Base-by-base conservation (phyloP, 2,888 invertebrate species). In the Stictocephala bisonia region DNA sequence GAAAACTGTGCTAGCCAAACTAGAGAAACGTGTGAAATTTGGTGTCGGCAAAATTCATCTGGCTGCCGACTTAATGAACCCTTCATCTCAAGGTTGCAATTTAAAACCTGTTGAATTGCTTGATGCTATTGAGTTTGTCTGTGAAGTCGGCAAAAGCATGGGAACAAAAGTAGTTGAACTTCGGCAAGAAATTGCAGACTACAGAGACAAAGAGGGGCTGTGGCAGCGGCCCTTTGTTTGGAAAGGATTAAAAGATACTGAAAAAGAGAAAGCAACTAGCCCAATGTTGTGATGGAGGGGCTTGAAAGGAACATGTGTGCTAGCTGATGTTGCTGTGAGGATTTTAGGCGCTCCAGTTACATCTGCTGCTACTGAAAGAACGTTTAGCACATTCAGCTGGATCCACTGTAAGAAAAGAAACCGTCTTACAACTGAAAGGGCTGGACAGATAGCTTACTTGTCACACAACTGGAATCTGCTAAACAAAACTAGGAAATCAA, bases 101-200 rank as follows among this genome's bases (percentile, higher is more conserved):
- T 27, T 74, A 26, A 74, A 64, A 27, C 64, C 50, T 15, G 72
- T 72, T 22, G 71, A 74, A 35, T 41, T 50, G 15, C 27, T 71
- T 20, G 74, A 71, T 64, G 74, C 66, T 27, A 72, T 74, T 50
- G 27, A 66, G 22, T 74, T 72, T 29, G 66, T 74, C 31, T 71
- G 56, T 13, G 48, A 71, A 44, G 13, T 44, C 4, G 13, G 13
- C 20, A 64, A 27, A 13, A 35, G 18, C 18, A 66, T 48, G 66
- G 41, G 66, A 22, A 18, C 40, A 48, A 11, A 35, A 13, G 24
- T n/a, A 18, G 41, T 31, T 6, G 18, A 40, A 7, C 9, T 66
- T 7, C 6, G 35, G 2, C 27, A 35, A 48, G 24, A 66, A 7
- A 27, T 66, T 9, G 41, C 66, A 2, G 66, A 66, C 41, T 66